Evolutionary conservation across 2,888 invertebrate species (phyloP).

Genomic region (Aleiodes testaceus): DNA sequence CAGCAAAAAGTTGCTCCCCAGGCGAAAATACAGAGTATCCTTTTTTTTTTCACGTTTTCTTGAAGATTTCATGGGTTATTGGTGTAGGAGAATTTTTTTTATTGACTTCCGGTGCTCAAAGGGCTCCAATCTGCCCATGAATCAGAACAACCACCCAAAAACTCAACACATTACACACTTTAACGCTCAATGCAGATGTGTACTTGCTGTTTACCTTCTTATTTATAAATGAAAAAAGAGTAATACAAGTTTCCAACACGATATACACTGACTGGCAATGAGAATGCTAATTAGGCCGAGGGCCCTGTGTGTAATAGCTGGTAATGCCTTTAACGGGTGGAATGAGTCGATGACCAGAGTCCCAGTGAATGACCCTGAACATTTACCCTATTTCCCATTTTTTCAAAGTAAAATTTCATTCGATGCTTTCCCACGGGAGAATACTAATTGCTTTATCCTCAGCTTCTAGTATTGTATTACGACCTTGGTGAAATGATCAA

Average conservation of each 20-base stretch:
- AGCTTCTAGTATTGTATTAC: slow-evolving; percentile 18
- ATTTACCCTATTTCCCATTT: not conserved
- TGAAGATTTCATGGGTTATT: not conserved
- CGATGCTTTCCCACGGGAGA: not conserved
- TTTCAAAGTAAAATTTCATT: not conserved
- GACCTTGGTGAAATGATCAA: slow-evolving; percentile 47
- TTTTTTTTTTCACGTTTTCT: not conserved
- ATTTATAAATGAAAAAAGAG: not conserved
- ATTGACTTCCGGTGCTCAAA: no score
- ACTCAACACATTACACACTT: slow-evolving; percentile 29
- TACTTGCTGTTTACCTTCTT: slow-evolving; percentile 38
- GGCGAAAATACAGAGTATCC: not conserved
- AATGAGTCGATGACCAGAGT: slow-evolving; percentile 26
- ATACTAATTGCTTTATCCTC: no score
- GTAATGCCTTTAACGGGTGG: slow-evolving; percentile 34
- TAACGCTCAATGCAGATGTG: slow-evolving; percentile 42
- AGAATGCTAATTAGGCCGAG: slow-evolving; percentile 42
- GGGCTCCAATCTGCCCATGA: no score
- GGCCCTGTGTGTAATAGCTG: slow-evolving; percentile 22
- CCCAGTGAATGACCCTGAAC: slow-evolving; percentile 29
- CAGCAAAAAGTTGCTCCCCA: slow-evolving; percentile 35
- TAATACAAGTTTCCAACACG: not conserved
- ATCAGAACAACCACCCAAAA: no score
- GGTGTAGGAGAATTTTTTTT: not conserved
- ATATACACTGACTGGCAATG: slow-evolving; percentile 29